Evolutionary conservation across 2,888 invertebrate species (phyloP).

Genomic region (Acleris laterana): DNA sequence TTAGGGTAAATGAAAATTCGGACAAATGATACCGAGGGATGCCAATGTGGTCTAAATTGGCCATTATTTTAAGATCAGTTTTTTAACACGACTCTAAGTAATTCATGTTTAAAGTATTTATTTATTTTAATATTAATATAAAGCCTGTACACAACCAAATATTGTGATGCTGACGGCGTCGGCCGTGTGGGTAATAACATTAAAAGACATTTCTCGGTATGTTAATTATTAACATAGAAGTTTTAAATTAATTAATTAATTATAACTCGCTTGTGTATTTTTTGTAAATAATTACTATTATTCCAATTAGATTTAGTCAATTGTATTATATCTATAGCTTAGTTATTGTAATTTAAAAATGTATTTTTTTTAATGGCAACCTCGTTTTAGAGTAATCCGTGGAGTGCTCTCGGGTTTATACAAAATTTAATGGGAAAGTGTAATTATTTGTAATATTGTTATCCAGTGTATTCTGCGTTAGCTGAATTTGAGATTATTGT

Average conservation of each 20-base stretch:
- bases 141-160: conserved; percentile 51
- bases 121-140: conserved; percentile 39
- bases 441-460: conserved; percentile 33
- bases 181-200: conserved; percentile 42
- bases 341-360: conserved; percentile 61
- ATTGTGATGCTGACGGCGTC: conserved; percentile 46
- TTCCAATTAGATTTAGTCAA: conserved; percentile 78
- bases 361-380: conserved; percentile 61
- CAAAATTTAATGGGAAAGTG: conserved; percentile 16
- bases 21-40: no score
- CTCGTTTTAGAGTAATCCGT: conserved; percentile 43
- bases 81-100: background rate
- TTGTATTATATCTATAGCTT: conserved; percentile 78
- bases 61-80: background rate
- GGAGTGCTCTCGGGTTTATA: conserved; percentile 36
- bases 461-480: conserved; percentile 37
- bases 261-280: conserved; percentile 61
- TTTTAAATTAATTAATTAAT: conserved; percentile 37
- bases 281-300: conserved; percentile 77
- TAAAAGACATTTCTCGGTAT: conserved; percentile 43
- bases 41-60: no score
- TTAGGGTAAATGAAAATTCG: no score
- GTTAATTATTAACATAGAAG: conserved; percentile 38
- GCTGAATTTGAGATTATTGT: conserved; percentile 29
- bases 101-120: conserved; percentile 23